These are phyloP conservation scores for Balaenoptera acutorostrata DNA, from an alignment of 2,113 vertebrate genomes.

Conservation along the genomic window DNA sequence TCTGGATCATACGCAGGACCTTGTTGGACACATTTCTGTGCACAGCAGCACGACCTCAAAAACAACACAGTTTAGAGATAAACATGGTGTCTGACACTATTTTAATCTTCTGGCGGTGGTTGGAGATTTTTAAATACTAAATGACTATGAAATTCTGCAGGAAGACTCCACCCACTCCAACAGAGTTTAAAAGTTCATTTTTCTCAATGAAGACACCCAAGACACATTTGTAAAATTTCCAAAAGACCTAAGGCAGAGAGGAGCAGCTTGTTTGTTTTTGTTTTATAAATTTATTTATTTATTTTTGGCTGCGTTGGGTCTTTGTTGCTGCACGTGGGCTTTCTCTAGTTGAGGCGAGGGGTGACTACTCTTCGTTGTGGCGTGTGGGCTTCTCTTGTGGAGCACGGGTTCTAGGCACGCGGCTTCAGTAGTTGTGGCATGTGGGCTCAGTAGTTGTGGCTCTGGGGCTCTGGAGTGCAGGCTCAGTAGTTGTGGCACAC, in stretches of 20 bases:
- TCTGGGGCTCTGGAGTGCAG: rapidly evolving
- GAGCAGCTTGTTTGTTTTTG: no score
- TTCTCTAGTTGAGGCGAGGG: no score
- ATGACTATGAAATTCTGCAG: not conserved
- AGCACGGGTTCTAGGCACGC: no score
- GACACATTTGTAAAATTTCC: not conserved
- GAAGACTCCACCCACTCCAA: not conserved
- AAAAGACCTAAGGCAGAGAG: not conserved
- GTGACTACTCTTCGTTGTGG: no score
- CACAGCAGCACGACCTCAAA: not conserved
- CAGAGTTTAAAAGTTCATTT: constrained; percentile 32
- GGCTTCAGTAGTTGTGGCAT: no score
- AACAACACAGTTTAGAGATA: not conserved
- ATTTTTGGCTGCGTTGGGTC: no score
- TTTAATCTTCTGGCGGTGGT: not conserved
- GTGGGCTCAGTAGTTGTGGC: no score
- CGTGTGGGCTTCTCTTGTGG: no score
- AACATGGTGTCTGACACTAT: not conserved
- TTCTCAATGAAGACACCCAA: not conserved
- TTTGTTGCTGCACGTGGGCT: no score
- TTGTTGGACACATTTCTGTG: not conserved
- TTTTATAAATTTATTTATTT: no score
- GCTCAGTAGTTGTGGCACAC: no score
- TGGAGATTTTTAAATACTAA: not conserved
- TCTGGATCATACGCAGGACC: not conserved